These are phyloP conservation scores for Rhagologus leucostigma DNA, from an alignment of 2,113 vertebrate species.

Conservation along the genomic window DNA sequence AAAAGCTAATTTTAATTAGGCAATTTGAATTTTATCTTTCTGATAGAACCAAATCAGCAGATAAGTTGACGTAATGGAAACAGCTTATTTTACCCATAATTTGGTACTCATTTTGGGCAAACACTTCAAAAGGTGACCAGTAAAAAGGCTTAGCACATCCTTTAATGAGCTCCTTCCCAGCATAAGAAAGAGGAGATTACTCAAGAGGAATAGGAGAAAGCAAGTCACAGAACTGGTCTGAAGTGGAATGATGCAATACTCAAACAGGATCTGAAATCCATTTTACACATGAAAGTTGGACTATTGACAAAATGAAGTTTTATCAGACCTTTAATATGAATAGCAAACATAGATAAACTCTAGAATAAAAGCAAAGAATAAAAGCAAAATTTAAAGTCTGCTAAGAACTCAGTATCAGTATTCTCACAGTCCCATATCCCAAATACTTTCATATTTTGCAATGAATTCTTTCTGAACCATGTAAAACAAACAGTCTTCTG, in stretches of 20 bases:
- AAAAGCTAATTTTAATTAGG: not conserved
- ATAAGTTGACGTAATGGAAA: not conserved
- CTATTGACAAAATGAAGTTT: not conserved
- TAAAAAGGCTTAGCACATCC: not conserved
- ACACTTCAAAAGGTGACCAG: not conserved
- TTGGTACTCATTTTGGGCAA: not conserved
- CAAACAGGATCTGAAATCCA: not conserved
- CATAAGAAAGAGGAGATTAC: not conserved
- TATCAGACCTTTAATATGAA: not conserved
- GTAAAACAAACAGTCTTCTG: not conserved
- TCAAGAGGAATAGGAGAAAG: not conserved
- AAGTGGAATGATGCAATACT: conserved; percentile 9
- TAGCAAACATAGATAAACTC: not conserved
- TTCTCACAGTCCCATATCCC: not conserved
- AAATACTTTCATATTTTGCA: not conserved
- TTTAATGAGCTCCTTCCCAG: not conserved
- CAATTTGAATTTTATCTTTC: not conserved
- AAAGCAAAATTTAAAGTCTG: not conserved
- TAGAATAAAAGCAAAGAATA: not conserved
- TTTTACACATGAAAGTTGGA: not conserved
- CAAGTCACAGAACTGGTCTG: conserved; percentile 32
- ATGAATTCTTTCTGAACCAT: not conserved
- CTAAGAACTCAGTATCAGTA: not conserved
- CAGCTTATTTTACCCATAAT: not conserved
- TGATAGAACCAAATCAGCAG: not conserved